Base-by-base conservation (phyloP, 2,888 invertebrate genomes). In the Drosophila melanocephala region DNA sequence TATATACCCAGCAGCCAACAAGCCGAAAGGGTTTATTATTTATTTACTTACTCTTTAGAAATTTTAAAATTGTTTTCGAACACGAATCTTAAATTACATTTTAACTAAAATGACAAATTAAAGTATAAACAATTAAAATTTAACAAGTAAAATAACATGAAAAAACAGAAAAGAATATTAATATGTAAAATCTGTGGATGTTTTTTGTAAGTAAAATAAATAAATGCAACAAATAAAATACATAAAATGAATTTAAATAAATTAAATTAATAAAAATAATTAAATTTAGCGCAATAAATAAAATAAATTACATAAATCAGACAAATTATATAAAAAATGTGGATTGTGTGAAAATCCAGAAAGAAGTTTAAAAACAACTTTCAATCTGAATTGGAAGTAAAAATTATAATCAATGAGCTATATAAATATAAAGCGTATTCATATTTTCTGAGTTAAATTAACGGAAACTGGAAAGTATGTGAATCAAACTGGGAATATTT, bases 1-100 rank as follows among this genome's bases (percentile, higher is more conserved):
- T 10, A 12, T 9, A 65, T 62, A 66, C 56, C 75, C 75, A 56
- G 19, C 6, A 19, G 1, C 5, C 6, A 26, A 5, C 10, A 33
- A 19, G 1, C 22, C 10, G 22, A 26, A 33, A 5, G 30, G 26
- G 22, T 26, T 47, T 32, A 32, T 44, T n/a, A 52, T 30, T 19
- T 52, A n/a, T 4, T 19, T n/a, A 12, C 26, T 14, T 16, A 12
- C 30, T 12, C n/a, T n/a, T 52, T 7, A 16, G 4, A 47, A 44
- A 44, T 5, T 5, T 5, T 0, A 5, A 42, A 44, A 22, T 6
- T 35, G 1, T 22, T 22, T 14, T 6, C 22, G 22, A 7, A 22
- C 4, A 22, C 3, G 6, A 22, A 1, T 44, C 0, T 22, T 1
- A 22, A 22, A 44, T 22, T 44, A 12, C 5, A 44, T n/a, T n/a